Evolutionary conservation across 2,113 vertebrate genomes (phyloP), one percentile per base, ranked within the genome.

Genomic region (Sakesphorus luctuosus): DNA sequence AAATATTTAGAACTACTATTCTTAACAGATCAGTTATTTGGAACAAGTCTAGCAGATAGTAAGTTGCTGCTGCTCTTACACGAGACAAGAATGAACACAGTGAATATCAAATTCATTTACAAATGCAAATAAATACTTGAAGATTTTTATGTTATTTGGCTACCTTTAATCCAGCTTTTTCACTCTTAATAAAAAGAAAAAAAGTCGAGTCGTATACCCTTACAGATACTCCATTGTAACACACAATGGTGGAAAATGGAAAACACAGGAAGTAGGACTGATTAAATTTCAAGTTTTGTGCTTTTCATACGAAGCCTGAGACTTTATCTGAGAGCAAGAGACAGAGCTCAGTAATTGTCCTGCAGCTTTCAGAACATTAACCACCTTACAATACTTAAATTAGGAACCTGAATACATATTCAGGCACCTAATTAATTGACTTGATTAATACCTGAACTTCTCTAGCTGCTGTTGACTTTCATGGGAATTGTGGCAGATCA

Each of bases 361-460:
- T 89, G 52, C 66, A 79, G 76, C 49, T 92, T 90, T 93, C 80
- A 87, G 80, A 95, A 84, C 38, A 75, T 78, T 78, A 93, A 78
- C 49, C 43, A 74, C 49, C 47, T 74, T 75, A 43, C 20, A 56
- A 33, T 68, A 52, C 65, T 63, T 92, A 87, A 78, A 93, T 93
- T 92, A 96, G 69, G 66, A 93, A 84, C 23, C 36, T 78, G 74
- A 81, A 89, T 84, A 86, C 52, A 62, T 92, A 95, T 72, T 84
- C 74, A 72, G 69, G 49, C 36, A 92, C 21, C 72, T 96, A 94
- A 96, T 96, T 97, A 97, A 90, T 74, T 90, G 40, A 38, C 76
- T 87, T 93, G 93, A 95, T 96, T 96, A 97, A 92, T 93, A 73
- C 40, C 44, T 65, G 69, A 92, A 93, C 49, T 91, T 89, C 53